A percentile compares a stretch with the other conserved stretches of the same genome.
These are phyloP conservation scores for Myripristis murdjan DNA, from an alignment of 2,797 vertebrate genomes.

Conservation along the genomic window DNA sequence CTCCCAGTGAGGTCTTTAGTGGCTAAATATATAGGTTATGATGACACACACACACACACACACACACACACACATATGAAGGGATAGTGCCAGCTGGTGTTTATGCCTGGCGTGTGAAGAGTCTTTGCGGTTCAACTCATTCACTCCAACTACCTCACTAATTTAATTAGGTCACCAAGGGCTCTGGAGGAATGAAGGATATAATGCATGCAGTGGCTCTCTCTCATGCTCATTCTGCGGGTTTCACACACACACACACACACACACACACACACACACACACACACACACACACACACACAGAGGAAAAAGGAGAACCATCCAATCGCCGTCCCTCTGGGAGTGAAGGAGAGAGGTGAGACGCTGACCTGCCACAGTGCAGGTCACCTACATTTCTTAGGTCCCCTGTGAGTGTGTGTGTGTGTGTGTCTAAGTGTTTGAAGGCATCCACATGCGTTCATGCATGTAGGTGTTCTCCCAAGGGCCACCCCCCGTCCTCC, in stretches of 20 bases:
- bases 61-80: conserved; percentile 52
- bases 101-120: conserved; percentile 60
- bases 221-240: conserved; percentile 40
- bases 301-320: conserved; percentile 41
- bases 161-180: conserved; percentile 78
- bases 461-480: conserved; percentile 52
- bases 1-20: conserved; percentile 50
- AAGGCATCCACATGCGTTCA: conserved; percentile 58
- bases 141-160: conserved; percentile 78
- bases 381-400: conserved; percentile 64
- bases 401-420: conserved; percentile 32
- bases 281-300: conserved; percentile 26
- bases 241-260: conserved; percentile 17
- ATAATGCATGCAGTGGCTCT: conserved; percentile 59
- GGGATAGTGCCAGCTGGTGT: conserved; percentile 66
- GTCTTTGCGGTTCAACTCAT: conserved; percentile 76
- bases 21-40: conserved; percentile 43
- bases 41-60: conserved; percentile 42
- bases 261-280: too few species aligned
- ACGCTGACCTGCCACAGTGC: conserved; percentile 63
- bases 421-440: conserved; percentile 38
- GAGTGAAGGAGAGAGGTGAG: conserved; percentile 74
- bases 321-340: conserved; percentile 57
- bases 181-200: conserved; percentile 71
- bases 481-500: conserved; percentile 44